A percentile compares a stretch with the other conserved stretches of the same genome.
Conservation (phyloP, 2,113 vertebrate species). For the Penelope pileata region DNA sequence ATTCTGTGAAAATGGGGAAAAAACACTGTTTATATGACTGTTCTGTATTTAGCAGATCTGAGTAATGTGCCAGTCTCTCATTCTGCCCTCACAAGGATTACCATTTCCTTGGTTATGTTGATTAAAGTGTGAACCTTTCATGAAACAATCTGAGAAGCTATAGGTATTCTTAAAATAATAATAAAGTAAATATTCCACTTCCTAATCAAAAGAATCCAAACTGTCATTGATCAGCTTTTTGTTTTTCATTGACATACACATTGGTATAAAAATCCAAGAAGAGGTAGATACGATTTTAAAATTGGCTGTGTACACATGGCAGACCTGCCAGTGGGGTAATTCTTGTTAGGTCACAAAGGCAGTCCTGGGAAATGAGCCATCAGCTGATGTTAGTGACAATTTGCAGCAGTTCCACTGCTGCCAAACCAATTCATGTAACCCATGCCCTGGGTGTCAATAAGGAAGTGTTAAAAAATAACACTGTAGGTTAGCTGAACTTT, state of each 20-base stretch:
- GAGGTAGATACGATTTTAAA: neutral
- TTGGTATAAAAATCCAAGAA: neutral
- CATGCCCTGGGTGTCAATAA: neutral
- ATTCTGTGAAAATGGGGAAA: neutral
- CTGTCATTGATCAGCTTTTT: too few relatives aligned
- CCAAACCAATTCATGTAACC: neutral
- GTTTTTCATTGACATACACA: accelerated
- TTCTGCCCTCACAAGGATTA: neutral
- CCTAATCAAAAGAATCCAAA: neutral
- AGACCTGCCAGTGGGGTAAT: neutral
- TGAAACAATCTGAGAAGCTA: neutral
- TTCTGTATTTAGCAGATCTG: neutral
- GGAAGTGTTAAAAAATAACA: neutral
- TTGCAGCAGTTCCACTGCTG: neutral
- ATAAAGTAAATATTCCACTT: neutral
- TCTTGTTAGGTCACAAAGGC: neutral
- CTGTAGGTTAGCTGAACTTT: neutral
- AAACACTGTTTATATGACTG: neutral
- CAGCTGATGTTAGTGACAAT: neutral
- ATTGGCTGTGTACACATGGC: neutral
- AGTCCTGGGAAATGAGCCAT: neutral
- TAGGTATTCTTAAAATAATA: neutral
- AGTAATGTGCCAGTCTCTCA: neutral
- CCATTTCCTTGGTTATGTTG: neutral
- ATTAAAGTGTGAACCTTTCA: neutral